These are phyloP conservation scores for Morone saxatilis DNA, from an alignment of 2,113 vertebrate genomes.

Conservation along the genomic window DNA sequence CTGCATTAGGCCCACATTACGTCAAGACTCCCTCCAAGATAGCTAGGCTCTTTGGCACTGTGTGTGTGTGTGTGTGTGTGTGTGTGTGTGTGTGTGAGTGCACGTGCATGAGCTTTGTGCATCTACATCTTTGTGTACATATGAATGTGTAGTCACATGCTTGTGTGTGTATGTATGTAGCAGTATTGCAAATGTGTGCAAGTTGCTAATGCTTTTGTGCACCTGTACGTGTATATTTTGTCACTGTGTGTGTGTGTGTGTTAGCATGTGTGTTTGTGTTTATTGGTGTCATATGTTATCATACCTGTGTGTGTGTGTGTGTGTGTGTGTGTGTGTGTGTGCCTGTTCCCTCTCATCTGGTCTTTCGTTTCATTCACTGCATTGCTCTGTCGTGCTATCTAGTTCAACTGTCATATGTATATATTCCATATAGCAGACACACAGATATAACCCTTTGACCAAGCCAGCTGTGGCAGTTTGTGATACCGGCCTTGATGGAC, in stretches of 20 bases:
- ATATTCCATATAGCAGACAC: neutral
- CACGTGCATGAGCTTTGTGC: neutral
- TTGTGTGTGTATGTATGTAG: neutral
- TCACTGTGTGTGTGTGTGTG: neutral
- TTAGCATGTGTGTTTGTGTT: neutral
- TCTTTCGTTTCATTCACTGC: neutral
- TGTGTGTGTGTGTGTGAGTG: constrained; percentile 32
- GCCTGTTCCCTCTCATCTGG: neutral
- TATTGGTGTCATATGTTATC: neutral
- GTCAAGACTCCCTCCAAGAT: constrained; percentile 69
- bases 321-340: neutral
- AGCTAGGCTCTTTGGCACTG: constrained; percentile 45
- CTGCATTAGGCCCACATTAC: constrained; percentile 70
- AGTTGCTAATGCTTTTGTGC: neutral
- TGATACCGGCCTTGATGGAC: constrained; percentile 27
- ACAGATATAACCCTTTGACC: neutral
- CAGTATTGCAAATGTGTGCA: neutral
- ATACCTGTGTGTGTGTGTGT: neutral
- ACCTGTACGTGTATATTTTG: neutral
- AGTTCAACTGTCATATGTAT: neutral
- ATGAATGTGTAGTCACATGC: neutral
- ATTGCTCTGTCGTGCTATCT: neutral
- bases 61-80: constrained; percentile 28
- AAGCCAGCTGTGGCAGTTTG: neutral
- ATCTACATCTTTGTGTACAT: constrained; percentile 15